Percentiles rank a stretch among this genome's conserved stretches.
Evolutionary conservation across 37 sponge, comb jelly and placozoan genomes (phyloP).

Genomic region (Ianthella basta): DNA sequence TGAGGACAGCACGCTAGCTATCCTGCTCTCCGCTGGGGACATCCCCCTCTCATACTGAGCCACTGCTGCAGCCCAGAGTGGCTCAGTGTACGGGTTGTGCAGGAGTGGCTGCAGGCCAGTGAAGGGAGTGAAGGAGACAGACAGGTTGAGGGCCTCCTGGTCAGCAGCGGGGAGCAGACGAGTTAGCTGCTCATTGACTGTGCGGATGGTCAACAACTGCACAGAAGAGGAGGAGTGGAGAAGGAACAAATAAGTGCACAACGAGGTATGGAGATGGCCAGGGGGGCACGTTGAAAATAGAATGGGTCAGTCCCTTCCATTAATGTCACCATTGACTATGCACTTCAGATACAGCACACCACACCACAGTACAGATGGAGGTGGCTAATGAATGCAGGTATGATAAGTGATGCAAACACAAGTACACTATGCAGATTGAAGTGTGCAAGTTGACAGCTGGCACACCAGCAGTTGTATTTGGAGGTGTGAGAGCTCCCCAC

Average conservation of each 20-base stretch:
- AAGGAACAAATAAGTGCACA: neutral
- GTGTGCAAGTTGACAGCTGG: too few relatives aligned
- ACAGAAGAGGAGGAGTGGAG: neutral
- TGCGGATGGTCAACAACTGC: constrained; percentile 75
- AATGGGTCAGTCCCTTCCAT: neutral
- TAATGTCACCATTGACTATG: too few relatives aligned
- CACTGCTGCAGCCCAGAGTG: constrained; percentile 93
- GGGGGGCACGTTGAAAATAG: neutral
- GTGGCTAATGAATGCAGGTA: too few relatives aligned
- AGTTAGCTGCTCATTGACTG: constrained; percentile 88
- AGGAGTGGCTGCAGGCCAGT: constrained; percentile 86
- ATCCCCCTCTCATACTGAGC: constrained; percentile 89
- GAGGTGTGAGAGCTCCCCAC: too few relatives aligned
- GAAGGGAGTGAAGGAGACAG: constrained; percentile 82
- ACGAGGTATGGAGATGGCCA: neutral
- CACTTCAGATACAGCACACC: too few relatives aligned
- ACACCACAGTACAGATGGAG: too few relatives aligned
- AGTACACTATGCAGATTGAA: too few relatives aligned
- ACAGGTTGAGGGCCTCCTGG: constrained; percentile 70
- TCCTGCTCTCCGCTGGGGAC: constrained; percentile 88
- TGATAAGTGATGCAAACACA: too few relatives aligned
- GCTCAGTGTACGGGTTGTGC: constrained; percentile 93
- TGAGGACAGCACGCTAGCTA: constrained; percentile 79
- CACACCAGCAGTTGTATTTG: too few relatives aligned
- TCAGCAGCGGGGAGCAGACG: constrained; percentile 79